A percentile compares a stretch with the other conserved stretches of the same genome.
Conservation (phyloP, 2,888 invertebrate species). For the Rotaria sp. region DNA sequence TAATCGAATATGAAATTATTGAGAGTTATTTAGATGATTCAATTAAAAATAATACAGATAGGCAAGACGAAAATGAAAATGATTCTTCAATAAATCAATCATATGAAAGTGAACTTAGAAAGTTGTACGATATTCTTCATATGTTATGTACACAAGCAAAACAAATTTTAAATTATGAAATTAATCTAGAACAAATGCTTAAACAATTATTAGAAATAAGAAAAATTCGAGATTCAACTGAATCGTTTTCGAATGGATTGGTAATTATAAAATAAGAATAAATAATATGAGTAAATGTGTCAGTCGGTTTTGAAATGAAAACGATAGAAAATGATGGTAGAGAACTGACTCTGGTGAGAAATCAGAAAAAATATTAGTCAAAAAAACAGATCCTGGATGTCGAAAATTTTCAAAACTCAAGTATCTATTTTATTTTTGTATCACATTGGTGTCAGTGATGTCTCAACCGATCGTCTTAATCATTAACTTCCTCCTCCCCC, state of each 20-base stretch:
- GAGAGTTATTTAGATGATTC: not conserved
- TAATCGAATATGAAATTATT: not conserved
- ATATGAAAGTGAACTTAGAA: not conserved
- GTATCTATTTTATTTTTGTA: too few relatives aligned
- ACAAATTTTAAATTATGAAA: not conserved
- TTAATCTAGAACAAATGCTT: not conserved
- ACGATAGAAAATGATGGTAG: too few relatives aligned
- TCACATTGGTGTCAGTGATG: too few relatives aligned
- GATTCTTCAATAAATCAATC: not conserved
- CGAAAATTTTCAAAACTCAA: too few relatives aligned
- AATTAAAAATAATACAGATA: not conserved
- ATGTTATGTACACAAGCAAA: not conserved
- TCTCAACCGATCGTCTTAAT: too few relatives aligned
- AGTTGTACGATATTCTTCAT: not conserved
- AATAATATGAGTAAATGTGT: too few relatives aligned
- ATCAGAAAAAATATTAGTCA: too few relatives aligned
- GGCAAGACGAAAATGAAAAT: not conserved
- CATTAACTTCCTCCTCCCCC: too few relatives aligned
- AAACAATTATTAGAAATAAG: not conserved
- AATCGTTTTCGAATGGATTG: too few relatives aligned
- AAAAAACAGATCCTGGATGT: too few relatives aligned
- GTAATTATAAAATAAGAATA: not conserved
- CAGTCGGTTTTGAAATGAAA: too few relatives aligned
- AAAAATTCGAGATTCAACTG: not conserved
- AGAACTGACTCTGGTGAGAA: too few relatives aligned